Conservation (phyloP, 1,140 invertebrate species). For the Ceratitis capitata region DNA sequence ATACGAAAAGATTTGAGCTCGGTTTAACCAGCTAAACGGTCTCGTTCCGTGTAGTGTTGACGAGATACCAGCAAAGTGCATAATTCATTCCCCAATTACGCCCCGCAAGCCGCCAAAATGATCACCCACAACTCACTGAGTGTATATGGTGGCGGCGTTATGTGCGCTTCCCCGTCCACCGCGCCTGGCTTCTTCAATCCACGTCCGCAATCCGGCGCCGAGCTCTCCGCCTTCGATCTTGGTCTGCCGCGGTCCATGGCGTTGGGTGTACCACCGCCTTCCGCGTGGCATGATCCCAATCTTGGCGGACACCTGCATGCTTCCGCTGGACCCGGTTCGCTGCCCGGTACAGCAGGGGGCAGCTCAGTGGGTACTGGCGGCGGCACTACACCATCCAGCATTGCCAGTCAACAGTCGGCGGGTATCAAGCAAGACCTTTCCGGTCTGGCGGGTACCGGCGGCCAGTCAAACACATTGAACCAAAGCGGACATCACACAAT, state of each 20-base stretch:
- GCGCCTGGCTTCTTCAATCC: constrained; percentile 65
- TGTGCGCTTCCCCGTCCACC: constrained; percentile 66
- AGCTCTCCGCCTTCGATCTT: constrained; percentile 68
- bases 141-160: constrained; percentile 66
- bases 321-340: constrained; percentile 62
- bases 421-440: constrained; percentile 62
- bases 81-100: constrained; percentile 50
- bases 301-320: constrained; percentile 61
- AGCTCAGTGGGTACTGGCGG: constrained; percentile 50
- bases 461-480: constrained; percentile 49
- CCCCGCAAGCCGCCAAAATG: constrained; percentile 65
- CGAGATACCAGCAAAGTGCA: constrained; percentile 40
- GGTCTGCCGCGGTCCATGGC: constrained; percentile 75
- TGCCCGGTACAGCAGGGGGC: constrained; percentile 58
- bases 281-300: constrained; percentile 74
- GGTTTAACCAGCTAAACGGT: background rate
- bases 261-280: constrained; percentile 73
- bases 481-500: constrained; percentile 60
- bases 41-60: background rate
- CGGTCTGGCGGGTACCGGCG: constrained; percentile 47
- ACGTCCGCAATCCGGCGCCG: constrained; percentile 63
- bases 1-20: background rate
- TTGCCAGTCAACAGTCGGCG: constrained; percentile 61
- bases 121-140: constrained; percentile 66
- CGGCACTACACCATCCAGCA: constrained; percentile 62